Conservation (phyloP, 2,113 vertebrate genomes). For the Calyptomena viridis region DNA sequence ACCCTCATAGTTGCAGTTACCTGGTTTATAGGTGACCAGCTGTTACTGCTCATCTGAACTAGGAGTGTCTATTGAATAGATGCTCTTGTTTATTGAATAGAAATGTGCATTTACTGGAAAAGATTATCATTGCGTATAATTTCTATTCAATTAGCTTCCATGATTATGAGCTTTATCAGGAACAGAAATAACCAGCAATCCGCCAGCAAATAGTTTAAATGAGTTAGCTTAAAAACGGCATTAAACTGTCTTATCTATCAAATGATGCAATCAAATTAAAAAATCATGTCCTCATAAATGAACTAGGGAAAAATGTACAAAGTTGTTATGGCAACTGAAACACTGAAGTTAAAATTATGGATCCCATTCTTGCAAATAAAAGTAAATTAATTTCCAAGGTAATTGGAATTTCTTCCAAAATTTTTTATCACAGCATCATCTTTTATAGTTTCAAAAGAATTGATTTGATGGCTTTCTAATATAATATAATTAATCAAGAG, state of each 20-base stretch:
- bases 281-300: slow-evolving; percentile 48
- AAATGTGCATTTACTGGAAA: not conserved
- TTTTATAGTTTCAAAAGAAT: slow-evolving; percentile 11
- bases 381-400: slow-evolving; percentile 41
- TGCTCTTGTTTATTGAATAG: not conserved
- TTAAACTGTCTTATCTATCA: slow-evolving; percentile 37
- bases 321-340: slow-evolving; percentile 47
- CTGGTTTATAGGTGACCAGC: not conserved
- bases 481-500: slow-evolving; percentile 42
- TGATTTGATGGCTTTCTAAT: slow-evolving; percentile 52
- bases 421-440: slow-evolving; percentile 28
- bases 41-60: not conserved
- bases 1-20: not conserved
- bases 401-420: slow-evolving; percentile 38
- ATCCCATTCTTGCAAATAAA: slow-evolving; percentile 35
- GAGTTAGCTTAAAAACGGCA: slow-evolving; percentile 35
- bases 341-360: slow-evolving; percentile 34
- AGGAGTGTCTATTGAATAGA: not conserved
- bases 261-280: slow-evolving; percentile 56
- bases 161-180: slow-evolving; percentile 29
- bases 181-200: slow-evolving; percentile 43
- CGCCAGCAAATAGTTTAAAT: slow-evolving; percentile 47
- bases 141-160: slow-evolving; percentile 31
- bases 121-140: not conserved
- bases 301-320: slow-evolving; percentile 9